These are phyloP conservation scores for Bombus breviceps DNA, from an alignment of 1,140 invertebrate species.

Conservation along the genomic window DNA sequence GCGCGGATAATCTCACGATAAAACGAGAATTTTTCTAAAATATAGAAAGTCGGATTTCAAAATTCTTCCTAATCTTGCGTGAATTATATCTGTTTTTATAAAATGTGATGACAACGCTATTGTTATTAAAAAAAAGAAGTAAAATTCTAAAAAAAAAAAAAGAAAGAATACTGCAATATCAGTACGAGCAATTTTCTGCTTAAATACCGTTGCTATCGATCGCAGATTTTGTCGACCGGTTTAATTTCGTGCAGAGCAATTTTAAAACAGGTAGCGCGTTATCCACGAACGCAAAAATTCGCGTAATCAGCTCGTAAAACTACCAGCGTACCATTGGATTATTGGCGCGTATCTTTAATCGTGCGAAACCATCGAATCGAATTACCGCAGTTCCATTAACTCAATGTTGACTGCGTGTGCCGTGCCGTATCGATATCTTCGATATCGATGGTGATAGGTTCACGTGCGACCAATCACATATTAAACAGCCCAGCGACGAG, in stretches of 20 bases:
- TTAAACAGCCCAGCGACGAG: neutral
- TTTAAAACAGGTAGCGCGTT: neutral
- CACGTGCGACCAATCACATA: neutral
- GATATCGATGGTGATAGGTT: neutral
- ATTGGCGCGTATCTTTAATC: neutral
- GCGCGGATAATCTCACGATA: no score
- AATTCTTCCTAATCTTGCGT: neutral
- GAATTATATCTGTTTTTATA: no score
- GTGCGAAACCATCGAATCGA: neutral
- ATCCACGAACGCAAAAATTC: neutral
- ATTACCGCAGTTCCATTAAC: constrained; percentile 5
- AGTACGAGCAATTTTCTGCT: neutral
- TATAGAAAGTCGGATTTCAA: neutral
- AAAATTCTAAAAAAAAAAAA: no score
- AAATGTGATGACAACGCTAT: neutral
- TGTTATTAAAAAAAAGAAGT: neutral
- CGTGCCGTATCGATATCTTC: neutral
- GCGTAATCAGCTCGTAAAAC: neutral
- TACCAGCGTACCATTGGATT: neutral
- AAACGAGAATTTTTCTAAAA: neutral
- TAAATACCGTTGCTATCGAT: no score
- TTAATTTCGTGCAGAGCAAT: neutral
- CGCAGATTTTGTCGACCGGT: neutral
- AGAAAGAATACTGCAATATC: no score
- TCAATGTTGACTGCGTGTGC: neutral